Percentiles rank a stretch among this genome's conserved stretches.
Conservation (phyloP, 1,140 invertebrate genomes). For the Panonychus citri region DNA sequence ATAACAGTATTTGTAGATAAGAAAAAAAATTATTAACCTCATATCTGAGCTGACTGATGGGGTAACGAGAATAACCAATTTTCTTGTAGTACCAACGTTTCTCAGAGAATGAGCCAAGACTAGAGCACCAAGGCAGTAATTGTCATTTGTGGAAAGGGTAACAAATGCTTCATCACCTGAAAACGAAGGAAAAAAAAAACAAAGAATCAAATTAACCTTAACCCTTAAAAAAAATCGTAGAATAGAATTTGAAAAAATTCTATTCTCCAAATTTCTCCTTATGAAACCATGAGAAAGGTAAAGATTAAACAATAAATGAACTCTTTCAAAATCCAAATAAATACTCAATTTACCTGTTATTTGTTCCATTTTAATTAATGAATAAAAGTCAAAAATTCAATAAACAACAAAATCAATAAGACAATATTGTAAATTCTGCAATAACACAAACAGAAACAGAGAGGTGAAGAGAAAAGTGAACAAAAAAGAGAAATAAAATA, state of each 20-base stretch:
- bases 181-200: not conserved
- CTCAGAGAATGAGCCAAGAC: constrained; percentile 67
- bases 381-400: no score
- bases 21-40: constrained; percentile 34
- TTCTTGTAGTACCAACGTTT: constrained; percentile 42
- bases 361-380: no score
- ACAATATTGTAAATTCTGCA: no score
- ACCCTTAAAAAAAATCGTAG: not conserved
- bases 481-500: no score
- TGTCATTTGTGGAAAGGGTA: constrained; percentile 81
- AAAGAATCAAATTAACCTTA: not conserved
- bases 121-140: constrained; percentile 68
- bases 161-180: constrained; percentile 42
- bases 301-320: not conserved
- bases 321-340: not conserved
- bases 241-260: not conserved
- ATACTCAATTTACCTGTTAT: no score
- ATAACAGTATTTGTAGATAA: not conserved
- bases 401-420: no score
- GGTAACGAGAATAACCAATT: constrained; percentile 60
- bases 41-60: constrained; percentile 54
- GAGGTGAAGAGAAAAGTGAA: no score
- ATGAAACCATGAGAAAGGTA: not conserved
- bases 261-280: not conserved
- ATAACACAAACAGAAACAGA: no score